These are phyloP conservation scores for Pteropus alecto DNA, from an alignment of 2,113 vertebrate species.

Conservation along the genomic window DNA sequence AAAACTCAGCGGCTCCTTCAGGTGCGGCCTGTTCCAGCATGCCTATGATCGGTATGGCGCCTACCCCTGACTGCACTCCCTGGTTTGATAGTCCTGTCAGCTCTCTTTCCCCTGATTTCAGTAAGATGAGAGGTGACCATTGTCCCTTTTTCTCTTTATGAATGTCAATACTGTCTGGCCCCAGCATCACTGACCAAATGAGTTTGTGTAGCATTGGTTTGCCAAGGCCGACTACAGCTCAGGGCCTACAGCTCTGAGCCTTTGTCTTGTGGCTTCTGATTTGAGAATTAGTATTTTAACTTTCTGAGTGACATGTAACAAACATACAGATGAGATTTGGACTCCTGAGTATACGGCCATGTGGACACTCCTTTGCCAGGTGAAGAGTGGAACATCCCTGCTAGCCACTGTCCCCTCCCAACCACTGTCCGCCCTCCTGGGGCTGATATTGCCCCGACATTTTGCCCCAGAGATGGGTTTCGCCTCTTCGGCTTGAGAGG, in stretches of 20 bases:
- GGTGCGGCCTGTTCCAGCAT: fast-evolving
- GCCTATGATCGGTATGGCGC: neutral
- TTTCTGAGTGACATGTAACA: fast-evolving
- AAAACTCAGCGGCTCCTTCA: neutral
- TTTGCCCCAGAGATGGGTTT: neutral
- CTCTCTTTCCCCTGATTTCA: no score
- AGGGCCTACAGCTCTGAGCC: neutral
- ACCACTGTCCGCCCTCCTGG: neutral
- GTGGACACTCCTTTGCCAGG: neutral
- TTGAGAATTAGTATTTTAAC: neutral
- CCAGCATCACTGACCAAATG: neutral
- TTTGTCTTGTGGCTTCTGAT: neutral
- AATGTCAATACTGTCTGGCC: neutral
- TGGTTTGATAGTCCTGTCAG: fast-evolving
- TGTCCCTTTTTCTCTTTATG: fast-evolving
- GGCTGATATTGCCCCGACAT: neutral
- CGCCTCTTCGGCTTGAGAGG: neutral
- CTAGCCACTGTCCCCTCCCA: no score
- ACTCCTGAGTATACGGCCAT: fast-evolving
- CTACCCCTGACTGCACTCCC: neutral
- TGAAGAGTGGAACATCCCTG: fast-evolving
- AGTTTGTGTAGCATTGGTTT: fast-evolving
- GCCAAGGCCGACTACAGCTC: fast-evolving
- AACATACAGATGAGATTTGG: fast-evolving
- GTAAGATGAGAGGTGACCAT: fast-evolving